Base-by-base conservation (phyloP, 2,113 vertebrate species). In the Tautogolabrus adspersus region DNA sequence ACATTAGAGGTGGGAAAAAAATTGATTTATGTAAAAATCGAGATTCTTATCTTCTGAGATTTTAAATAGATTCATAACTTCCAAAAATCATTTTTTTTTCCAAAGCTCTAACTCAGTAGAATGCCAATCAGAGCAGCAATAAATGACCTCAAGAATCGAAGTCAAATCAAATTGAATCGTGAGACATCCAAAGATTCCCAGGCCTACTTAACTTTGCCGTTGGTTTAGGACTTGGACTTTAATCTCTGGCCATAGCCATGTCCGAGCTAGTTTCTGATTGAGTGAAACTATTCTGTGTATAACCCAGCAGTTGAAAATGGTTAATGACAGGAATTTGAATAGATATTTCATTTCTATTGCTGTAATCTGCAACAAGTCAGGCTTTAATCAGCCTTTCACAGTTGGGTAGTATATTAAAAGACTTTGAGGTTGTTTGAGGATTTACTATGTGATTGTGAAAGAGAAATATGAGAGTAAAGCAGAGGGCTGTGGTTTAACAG, bases 371-470 rank as follows among this genome's bases (percentile, higher is more conserved):
- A 59, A 44, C 57, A 73, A 19, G 55, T 15, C 49, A 49, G n/a
- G 63, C 22, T 62, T 72, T 23, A 69, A 64, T 62, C 22, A 47
- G 52, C 34, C 44, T 70, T 66, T 66, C n/a, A 64, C 52, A 72
- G 23, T 60, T 57, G 18, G 60, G 58, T 51, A 38, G 74, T 49
- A 52, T 37, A 61, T 51, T 47, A 62, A 51, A 80, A 57, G 55
- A 38, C n/a, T 63, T 63, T 22, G 12, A 56, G 34, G 54, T 42
- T 67, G 61, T 79, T 67, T 8, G 49, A 58, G 62, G 72, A 75
- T 75, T 85, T 68, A 84, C 46, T 79, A 40, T 80, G 30, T 57
- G 52, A 62, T 73, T 58, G 18, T 16, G 59, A 56, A 12, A 55
- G 40, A 74, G 60, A 76, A 66, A 77, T 34, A 37, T 58, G 62